These are phyloP conservation scores for Euthynnus affinis DNA, from an alignment of 2,797 vertebrate species.

Conservation along the genomic window DNA sequence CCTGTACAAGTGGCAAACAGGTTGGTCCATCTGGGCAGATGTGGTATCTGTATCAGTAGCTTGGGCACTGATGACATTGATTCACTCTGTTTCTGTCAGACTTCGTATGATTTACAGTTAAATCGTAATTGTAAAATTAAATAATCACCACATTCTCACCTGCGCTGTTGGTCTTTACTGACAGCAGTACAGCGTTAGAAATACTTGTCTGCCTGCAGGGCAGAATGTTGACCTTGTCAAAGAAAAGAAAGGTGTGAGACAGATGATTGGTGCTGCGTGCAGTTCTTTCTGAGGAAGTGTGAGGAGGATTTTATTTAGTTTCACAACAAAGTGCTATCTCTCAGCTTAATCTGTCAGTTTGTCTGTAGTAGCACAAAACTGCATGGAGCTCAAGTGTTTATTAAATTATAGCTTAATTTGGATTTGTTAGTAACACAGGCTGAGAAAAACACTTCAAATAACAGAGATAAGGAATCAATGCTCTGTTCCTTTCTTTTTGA, in stretches of 20 bases:
- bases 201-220: conserved; percentile 41
- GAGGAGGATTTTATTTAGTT: conserved; percentile 39
- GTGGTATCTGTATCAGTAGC: conserved; percentile 9
- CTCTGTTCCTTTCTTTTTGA: background rate
- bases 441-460: background rate
- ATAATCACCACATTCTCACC: conserved; percentile 75
- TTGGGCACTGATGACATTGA: background rate
- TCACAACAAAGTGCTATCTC: conserved; percentile 5
- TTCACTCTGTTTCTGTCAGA: conserved; percentile 47
- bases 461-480: background rate
- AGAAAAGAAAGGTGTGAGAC: conserved; percentile 55
- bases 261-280: conserved; percentile 45
- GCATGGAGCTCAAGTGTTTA: background rate
- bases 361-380: background rate
- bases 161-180: conserved; percentile 64
- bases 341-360: conserved; percentile 4
- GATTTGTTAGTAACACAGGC: background rate
- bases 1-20: background rate
- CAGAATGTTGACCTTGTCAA: conserved; percentile 70
- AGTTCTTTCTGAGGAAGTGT: conserved; percentile 16
- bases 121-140: conserved; percentile 67
- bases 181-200: conserved; percentile 41
- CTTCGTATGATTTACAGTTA: conserved; percentile 70
- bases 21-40: conserved; percentile 27
- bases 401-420: conserved; percentile 12